Conservation (phyloP, 2,113 vertebrate species). For the Diadophis punctatus region DNA sequence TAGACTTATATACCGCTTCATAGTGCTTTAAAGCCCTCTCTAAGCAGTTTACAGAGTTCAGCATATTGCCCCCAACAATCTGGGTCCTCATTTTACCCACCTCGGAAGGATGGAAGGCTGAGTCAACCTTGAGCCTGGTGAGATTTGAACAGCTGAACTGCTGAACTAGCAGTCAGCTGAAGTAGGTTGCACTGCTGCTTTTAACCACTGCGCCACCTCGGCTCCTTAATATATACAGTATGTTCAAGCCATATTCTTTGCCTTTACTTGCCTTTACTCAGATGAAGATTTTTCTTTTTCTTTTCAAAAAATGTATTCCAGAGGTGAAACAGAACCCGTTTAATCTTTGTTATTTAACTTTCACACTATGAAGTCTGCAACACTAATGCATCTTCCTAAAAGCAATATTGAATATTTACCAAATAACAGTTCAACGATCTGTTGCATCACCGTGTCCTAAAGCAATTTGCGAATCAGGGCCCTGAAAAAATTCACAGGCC, state of each 20-base stretch:
- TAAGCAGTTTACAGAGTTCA: too few relatives aligned
- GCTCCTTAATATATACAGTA: too few relatives aligned
- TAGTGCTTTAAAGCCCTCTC: too few relatives aligned
- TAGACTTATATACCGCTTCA: too few relatives aligned
- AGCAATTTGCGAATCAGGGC: not conserved
- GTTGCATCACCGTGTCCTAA: not conserved
- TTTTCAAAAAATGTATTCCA: not conserved
- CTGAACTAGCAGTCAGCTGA: too few relatives aligned
- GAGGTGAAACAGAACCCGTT: not conserved
- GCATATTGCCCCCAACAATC: too few relatives aligned
- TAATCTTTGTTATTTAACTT: not conserved
- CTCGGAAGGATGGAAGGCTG: too few relatives aligned
- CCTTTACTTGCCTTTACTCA: not conserved
- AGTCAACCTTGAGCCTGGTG: too few relatives aligned
- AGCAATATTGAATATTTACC: not conserved
- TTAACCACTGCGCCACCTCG: too few relatives aligned
- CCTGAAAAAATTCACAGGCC: not conserved
- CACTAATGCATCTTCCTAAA: not conserved
- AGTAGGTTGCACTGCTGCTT: too few relatives aligned
- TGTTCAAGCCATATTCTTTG: not conserved
- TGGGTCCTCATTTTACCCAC: too few relatives aligned
- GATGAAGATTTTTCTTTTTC: not conserved
- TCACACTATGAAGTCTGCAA: not conserved
- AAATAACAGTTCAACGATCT: not conserved
- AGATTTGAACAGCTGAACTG: too few relatives aligned